Evolutionary conservation across 2,113 vertebrate genomes (phyloP), one percentile per base, ranked within the genome.

Genomic region (Alectura lathami): DNA sequence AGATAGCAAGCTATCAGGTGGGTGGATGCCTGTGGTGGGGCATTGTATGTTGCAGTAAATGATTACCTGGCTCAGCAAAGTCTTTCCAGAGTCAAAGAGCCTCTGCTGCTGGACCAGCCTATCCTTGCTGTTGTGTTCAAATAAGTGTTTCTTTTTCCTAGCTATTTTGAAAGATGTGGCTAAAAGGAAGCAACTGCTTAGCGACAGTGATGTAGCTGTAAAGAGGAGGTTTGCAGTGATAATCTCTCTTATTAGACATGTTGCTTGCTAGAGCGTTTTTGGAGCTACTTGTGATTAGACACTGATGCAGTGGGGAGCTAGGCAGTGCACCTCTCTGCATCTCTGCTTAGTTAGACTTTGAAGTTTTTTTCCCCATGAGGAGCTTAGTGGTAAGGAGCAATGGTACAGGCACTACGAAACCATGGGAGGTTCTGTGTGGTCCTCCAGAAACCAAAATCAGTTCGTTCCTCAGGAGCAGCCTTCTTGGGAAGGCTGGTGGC

Each of bases 21-120:
- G 32, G 56, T 56, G 15, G 38, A 17, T 87, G 10, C 85, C 45
- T 74, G 32, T 76, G 68, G 59, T 50, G 45, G 79, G 70, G 17
- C 15, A 22, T 29, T 2, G 4, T 38, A 24, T 36, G 4, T 0
- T 77, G 63, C 17, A 29, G 4, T 70, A 66, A 59, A 26, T 59
- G 23, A 34, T 80, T 20, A 54, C 29, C 9, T 1, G 0, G 17
- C 38, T 69, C 0, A 0, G 32, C 36, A 59, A 66, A 76, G 26
- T 47, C 45, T 83, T 64, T 73, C 9, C 38, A 74, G 38, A 70
- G 17, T 54, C 63, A 42, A 72, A 91, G 72, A 90, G 7, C 22
- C 36, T 88, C 72, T 92, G 38, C 47, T 83, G 11, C 59, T 83
- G 26, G 63, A 45, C 21, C 38, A 62, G 53, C 86, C 50, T 72